A percentile compares a stretch with the other conserved stretches of the same genome.
These are phyloP conservation scores for Ailuropoda melanoleuca DNA, from an alignment of 2,113 vertebrate species.

Conservation along the genomic window DNA sequence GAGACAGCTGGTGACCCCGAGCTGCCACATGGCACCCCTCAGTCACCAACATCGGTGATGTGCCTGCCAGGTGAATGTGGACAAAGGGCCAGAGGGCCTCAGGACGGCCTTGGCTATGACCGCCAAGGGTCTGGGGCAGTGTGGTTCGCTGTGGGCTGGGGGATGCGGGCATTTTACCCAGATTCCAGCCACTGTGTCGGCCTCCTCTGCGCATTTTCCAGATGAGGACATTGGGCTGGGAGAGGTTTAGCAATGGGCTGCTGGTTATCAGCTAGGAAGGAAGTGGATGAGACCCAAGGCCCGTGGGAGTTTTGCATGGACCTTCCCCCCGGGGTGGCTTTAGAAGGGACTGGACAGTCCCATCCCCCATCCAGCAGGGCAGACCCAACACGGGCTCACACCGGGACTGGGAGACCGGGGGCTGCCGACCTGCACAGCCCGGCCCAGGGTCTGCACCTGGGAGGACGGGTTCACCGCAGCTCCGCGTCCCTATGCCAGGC, in stretches of 20 bases:
- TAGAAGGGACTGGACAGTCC: background rate
- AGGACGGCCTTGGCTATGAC: background rate
- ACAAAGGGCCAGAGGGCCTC: background rate
- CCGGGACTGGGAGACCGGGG: background rate
- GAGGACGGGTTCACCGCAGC: accelerated
- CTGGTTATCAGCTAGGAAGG: background rate
- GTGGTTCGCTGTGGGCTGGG: accelerated
- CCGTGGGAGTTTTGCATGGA: accelerated
- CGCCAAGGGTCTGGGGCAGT: accelerated
- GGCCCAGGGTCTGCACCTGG: background rate
- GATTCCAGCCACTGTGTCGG: accelerated
- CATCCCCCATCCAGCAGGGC: accelerated
- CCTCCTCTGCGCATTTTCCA: background rate
- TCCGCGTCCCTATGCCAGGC: background rate
- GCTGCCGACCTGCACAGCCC: accelerated
- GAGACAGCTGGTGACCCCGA: background rate
- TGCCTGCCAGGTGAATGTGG: accelerated
- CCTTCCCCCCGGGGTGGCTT: background rate
- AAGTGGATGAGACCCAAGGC: no score
- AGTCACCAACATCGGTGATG: background rate
- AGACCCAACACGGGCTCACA: background rate
- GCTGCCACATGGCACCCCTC: no score
- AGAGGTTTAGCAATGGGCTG: background rate
- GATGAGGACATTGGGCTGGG: accelerated
- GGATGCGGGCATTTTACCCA: accelerated